These are phyloP conservation scores for Hermaeophaga mercurialis DNA, from an alignment of 2,888 invertebrate genomes.

Conservation along the genomic window DNA sequence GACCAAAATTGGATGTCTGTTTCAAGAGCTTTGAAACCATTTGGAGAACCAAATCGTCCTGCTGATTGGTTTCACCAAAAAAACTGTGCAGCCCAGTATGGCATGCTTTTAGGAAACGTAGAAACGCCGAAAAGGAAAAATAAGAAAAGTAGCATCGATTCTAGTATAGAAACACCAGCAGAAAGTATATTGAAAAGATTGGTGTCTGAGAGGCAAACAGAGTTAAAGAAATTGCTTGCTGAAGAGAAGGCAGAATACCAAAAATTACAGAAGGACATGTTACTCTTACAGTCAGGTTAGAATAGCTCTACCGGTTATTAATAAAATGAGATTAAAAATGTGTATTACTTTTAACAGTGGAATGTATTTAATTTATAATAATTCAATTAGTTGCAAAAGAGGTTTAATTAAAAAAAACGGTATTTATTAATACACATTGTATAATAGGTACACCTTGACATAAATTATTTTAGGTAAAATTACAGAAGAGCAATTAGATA, in stretches of 20 bases:
- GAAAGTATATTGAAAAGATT: conserved; percentile 79
- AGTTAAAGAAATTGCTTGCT: conserved; percentile 72
- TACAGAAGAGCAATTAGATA: conserved; percentile 73
- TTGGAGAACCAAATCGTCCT: conserved; percentile 76
- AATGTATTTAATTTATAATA: no score
- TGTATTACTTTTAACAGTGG: no score
- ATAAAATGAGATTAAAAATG: no score
- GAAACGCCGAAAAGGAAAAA: conserved; percentile 88
- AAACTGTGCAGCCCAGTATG: conserved; percentile 89
- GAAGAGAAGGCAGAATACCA: conserved; percentile 77
- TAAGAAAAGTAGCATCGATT: conserved; percentile 64
- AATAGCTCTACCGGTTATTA: no score
- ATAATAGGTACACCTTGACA: no score
- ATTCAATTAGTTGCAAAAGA: no score
- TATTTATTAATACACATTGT: no score
- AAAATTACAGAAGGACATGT: conserved; percentile 69
- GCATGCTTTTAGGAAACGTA: conserved; percentile 77
- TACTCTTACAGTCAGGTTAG: conserved; percentile 61
- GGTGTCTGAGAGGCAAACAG: conserved; percentile 77
- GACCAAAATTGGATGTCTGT: conserved; percentile 94
- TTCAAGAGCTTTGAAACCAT: conserved; percentile 77
- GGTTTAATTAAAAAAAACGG: no score
- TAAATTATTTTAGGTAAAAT: no score
- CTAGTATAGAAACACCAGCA: conserved; percentile 71
- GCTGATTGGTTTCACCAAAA: conserved; percentile 90